Conservation (phyloP, 2,888 invertebrate species). For the Eudemis profundana region DNA sequence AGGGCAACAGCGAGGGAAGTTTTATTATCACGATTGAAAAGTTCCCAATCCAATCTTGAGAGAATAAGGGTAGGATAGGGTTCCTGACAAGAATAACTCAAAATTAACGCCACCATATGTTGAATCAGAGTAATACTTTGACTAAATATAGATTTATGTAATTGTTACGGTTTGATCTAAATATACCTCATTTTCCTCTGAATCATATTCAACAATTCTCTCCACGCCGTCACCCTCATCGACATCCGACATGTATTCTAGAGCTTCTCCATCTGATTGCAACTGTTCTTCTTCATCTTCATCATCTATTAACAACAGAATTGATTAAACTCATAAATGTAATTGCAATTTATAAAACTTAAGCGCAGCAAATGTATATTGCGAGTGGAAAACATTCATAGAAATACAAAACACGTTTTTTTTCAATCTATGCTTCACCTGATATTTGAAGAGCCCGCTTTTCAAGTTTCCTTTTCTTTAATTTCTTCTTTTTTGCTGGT, state of each 20-base stretch:
- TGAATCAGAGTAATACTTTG: no score
- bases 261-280: conserved; percentile 60
- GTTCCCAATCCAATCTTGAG: no score
- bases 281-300: conserved; percentile 59
- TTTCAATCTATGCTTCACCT: conserved; percentile 56
- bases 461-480: conserved; percentile 68
- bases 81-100: no score
- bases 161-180: not conserved
- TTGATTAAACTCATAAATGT: no score
- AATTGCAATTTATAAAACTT: no score
- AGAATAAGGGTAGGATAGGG: no score
- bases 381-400: no score
- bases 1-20: no score
- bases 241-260: conserved; percentile 64
- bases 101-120: no score
- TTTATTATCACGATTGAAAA: no score
- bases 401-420: conserved; percentile 2
- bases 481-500: conserved; percentile 67
- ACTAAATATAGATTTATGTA: not conserved
- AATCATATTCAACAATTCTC: conserved; percentile 89
- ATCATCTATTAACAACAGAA: no score
- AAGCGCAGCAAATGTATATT: no score
- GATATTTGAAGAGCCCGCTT: conserved; percentile 75
- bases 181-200: conserved; percentile 92
- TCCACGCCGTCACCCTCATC: conserved; percentile 67